Evolutionary conservation across 2,113 vertebrate genomes (phyloP).

Genomic region (Prionailurus viverrinus): DNA sequence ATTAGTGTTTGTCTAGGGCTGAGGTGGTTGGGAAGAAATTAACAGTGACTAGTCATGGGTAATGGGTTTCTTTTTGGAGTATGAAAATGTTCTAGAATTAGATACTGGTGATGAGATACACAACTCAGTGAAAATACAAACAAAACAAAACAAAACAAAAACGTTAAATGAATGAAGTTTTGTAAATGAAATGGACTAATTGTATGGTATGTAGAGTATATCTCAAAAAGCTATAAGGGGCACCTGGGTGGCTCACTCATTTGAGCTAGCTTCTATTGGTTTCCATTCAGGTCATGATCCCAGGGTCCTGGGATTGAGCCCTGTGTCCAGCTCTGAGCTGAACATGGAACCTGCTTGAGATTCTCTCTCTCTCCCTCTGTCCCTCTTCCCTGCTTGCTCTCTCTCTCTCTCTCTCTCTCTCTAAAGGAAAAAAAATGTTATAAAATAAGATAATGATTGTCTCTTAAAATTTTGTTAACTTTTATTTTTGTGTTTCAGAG

Average conservation of each 20-base stretch:
- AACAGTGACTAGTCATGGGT: no score
- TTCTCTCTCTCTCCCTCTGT: no score
- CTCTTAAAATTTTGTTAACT: background rate
- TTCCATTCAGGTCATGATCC: no score
- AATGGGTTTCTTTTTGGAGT: background rate
- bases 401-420: no score
- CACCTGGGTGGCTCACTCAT: no score
- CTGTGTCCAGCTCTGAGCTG: no score
- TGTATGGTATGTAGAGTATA: background rate
- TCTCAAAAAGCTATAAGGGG: background rate
- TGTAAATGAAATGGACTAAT: background rate
- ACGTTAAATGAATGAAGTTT: background rate
- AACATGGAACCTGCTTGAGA: no score
- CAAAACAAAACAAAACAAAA: background rate
- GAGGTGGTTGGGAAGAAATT: background rate
- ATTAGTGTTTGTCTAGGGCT: background rate
- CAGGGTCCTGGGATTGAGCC: no score
- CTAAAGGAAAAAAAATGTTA: background rate
- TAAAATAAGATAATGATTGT: background rate
- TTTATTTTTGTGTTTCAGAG: constrained; percentile 49
- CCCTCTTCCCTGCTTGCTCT: no score
- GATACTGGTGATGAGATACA: background rate
- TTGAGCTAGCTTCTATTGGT: no score
- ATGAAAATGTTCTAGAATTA: background rate
- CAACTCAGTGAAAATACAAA: background rate